Evolutionary conservation across 2,888 invertebrate genomes (phyloP), one percentile per base, ranked within the genome.

Genomic region (Torymus aiolomorphi): DNA sequence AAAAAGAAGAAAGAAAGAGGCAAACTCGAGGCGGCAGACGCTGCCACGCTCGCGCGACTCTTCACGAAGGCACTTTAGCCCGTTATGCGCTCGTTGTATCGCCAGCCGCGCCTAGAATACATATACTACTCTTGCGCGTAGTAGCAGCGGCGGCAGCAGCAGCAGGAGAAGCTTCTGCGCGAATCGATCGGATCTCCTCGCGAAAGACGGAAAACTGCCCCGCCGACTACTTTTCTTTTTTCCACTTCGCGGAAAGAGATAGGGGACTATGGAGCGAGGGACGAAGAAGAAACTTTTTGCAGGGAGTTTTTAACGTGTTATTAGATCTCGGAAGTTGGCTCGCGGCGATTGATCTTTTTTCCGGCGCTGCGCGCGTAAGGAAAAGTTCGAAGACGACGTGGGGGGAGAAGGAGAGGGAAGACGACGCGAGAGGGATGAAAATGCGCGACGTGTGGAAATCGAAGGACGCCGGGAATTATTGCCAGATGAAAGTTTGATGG

Each of bases 291-390:
- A 42, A 42, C 8, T 42, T 42, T 42, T 11, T n/a, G 59, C 49
- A n/a, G 57, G 51, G 18, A 18, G 20, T 65, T 74, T 74, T 49
- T 18, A 74, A 65, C 56, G 54, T 49, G 74, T 56, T 74, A 74
- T 74, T 74, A 74, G 65, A 57, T 65, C 11, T 72, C 54, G 31
- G 14, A 72, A 72, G 62, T 72, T 63, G 16, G n/a, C 57, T n/a
- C 52, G 5, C 20, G 42, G 56, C 54, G 65, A 74, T 62, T 74
- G 74, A 74, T 65, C 74, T 42, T 57, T 65, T 73, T 52, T 24
- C 14, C n/a, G 42, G 14, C 11, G 42, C 12, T 49, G 13, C 24
- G 18, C 13, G 18, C 24, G 42, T 20, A 24, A 10, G 72, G 31
- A 61, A 73, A 63, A 59, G 49, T 54, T 54, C 11, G 14, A 16